Percentiles rank a stretch among this genome's conserved stretches.
These are phyloP conservation scores for Sclerodermus sp. DNA, from an alignment of 2,888 invertebrate species.

Conservation along the genomic window DNA sequence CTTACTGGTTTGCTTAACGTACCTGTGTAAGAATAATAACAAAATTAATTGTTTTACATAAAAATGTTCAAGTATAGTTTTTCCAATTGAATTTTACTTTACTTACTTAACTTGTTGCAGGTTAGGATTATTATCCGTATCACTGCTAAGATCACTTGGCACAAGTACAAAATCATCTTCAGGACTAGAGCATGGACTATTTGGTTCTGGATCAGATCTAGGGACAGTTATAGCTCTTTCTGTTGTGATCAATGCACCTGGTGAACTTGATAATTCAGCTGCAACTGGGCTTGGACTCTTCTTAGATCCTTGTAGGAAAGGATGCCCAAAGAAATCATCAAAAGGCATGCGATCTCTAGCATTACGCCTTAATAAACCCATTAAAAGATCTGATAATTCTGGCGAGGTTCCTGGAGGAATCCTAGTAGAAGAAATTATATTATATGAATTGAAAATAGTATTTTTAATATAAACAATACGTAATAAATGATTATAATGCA, in stretches of 20 bases:
- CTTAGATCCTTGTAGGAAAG: constrained; percentile 74
- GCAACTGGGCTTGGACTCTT: constrained; percentile 58
- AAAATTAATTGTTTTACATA: not conserved
- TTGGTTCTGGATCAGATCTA: constrained; percentile 43
- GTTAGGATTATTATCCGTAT: constrained; percentile 54
- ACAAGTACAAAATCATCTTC: constrained; percentile 56
- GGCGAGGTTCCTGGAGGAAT: constrained; percentile 92
- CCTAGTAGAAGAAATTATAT: constrained; percentile 60
- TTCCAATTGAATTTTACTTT: not conserved
- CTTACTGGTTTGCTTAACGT: constrained; percentile 58
- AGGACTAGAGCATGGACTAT: constrained; percentile 56
- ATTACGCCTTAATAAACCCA: constrained; percentile 85
- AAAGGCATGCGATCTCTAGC: constrained; percentile 95
- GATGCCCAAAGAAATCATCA: constrained; percentile 93
- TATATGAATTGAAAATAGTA: not conserved
- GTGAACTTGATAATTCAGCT: constrained; percentile 50
- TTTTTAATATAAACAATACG: constrained; percentile 4
- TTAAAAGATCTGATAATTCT: constrained; percentile 83
- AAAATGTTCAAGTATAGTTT: not conserved
- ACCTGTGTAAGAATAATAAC: constrained; percentile 57
- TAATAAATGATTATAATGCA: not conserved
- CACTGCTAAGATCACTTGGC: constrained; percentile 52
- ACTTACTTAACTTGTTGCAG: constrained; percentile 46
- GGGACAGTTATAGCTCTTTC: constrained; percentile 31
- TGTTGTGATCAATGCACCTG: constrained; percentile 39